A percentile compares a stretch with the other conserved stretches of the same genome.
phyloP scores from a whole-genome alignment of 2,797 vertebrate genomes.

The Gambusia yucatana region DNA sequence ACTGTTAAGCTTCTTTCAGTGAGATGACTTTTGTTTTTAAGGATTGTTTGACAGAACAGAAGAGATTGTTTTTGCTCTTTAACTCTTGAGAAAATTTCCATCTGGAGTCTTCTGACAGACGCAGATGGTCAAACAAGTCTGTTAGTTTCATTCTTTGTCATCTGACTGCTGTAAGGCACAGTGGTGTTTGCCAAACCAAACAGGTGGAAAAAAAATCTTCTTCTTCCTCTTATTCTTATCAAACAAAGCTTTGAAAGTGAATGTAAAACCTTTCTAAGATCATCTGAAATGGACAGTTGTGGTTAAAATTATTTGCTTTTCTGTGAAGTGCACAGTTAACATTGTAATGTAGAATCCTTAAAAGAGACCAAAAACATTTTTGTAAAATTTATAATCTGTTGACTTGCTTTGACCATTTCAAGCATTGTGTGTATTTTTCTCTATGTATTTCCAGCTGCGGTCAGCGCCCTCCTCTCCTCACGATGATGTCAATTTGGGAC shows the following conservation, averaged over 20 bases:
- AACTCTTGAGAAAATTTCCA: not conserved
- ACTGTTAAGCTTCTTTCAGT: not conserved
- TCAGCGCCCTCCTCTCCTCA: slow-evolving; percentile 71
- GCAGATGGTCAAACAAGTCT: not conserved
- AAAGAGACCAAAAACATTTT: not conserved
- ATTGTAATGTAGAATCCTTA: not conserved
- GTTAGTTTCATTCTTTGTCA: not conserved
- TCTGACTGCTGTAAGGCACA: not conserved
- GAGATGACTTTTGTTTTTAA: not conserved
- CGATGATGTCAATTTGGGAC: slow-evolving; percentile 92
- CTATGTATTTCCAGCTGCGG: slow-evolving; percentile 58
- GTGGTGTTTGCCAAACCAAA: not conserved
- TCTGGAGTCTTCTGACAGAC: no score
- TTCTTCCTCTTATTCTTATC: not conserved
- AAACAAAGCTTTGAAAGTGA: slow-evolving; percentile 1
- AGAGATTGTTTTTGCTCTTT: no score
- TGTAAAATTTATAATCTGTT: not conserved
- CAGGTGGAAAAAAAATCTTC: not conserved
- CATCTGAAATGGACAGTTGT: not conserved
- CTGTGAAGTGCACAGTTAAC: not conserved
- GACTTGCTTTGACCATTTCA: not conserved
- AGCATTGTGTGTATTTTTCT: not conserved
- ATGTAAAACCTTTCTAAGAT: not conserved
- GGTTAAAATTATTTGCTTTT: not conserved
- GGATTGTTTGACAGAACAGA: not conserved